Conservation (phyloP, 2,888 invertebrate species). For the Polymixis flavicincta region DNA sequence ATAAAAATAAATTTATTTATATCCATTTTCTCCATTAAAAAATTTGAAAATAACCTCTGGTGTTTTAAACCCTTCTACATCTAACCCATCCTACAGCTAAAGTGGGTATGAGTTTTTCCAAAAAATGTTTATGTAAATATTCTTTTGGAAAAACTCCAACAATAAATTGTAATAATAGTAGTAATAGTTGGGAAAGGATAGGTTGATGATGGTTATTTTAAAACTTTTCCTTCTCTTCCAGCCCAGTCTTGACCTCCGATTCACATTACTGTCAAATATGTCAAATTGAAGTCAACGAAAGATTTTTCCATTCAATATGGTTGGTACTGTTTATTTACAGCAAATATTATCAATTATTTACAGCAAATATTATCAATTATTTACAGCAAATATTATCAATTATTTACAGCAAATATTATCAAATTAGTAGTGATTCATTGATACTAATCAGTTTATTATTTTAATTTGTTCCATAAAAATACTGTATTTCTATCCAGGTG, state of each 20-base stretch:
- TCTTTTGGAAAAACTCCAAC: too few relatives aligned
- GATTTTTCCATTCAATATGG: constrained; percentile 96
- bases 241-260: constrained; percentile 91
- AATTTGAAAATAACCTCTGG: too few relatives aligned
- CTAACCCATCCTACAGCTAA: neutral
- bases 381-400: neutral
- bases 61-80: too few relatives aligned
- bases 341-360: neutral
- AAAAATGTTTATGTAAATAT: too few relatives aligned
- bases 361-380: neutral
- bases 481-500: constrained; percentile 89
- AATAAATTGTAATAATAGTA: too few relatives aligned
- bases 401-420: neutral
- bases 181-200: too few relatives aligned
- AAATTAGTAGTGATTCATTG: neutral
- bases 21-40: too few relatives aligned
- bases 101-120: neutral
- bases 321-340: constrained; percentile 75
- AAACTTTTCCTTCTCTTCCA: constrained; percentile 69
- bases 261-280: constrained; percentile 96
- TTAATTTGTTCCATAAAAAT: neutral
- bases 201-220: neutral
- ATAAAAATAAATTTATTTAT: too few relatives aligned
- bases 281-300: constrained; percentile 94
- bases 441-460: neutral